Base-by-base conservation (phyloP, 2,888 invertebrate species). In the Griposia aprilina region DNA sequence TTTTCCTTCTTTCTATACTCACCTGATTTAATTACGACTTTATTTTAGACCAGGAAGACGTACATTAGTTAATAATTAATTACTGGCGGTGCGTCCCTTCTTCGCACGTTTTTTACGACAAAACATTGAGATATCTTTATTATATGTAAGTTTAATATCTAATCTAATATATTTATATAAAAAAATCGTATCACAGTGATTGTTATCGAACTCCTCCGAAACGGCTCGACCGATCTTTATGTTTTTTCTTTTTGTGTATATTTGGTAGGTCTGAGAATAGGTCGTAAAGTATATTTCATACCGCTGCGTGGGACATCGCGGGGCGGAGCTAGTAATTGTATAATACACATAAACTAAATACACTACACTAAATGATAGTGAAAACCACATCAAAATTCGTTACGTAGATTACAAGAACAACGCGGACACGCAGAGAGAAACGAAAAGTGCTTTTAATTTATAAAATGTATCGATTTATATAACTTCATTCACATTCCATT, bases 1-100 rank as follows among this genome's bases (percentile, higher is more conserved):
- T 90, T 90, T 89, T 86, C 82, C 82, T 90, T 78, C 76, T 87
- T 87, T 86, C 59, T 77, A 30, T 83, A 83, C 84, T 87, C 82
- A 80, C 87, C 85, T 71, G 74, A 83, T 67, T 82, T 79, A 76
- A 78, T 80, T 74, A 81, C 57, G 20, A 52, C 13, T 79, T 62
- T 41, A 11, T 52, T 66, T 45, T 57, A 26, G 50, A 50, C 23
- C n/a, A 69, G 52, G 59, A 83, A 76, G 55, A 41, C 78, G 23
- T 69, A 62, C 15, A 36, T 55, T 52, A 17, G 13, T 45, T 17
- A 15, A 36, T 55, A 48, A 36, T 36, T 23, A 48, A 20, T 65
- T 26, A 57, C 30, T 20, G 23, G 7, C 13, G 23, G 5, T 5
- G 10, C 23, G 15, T 30, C 15, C 67, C 30, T 23, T 23, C 23